Percentiles rank a stretch among this genome's conserved stretches.
phyloP scores from a whole-genome alignment of 1,140 invertebrate genomes.

The Platorchestia sp. region DNA sequence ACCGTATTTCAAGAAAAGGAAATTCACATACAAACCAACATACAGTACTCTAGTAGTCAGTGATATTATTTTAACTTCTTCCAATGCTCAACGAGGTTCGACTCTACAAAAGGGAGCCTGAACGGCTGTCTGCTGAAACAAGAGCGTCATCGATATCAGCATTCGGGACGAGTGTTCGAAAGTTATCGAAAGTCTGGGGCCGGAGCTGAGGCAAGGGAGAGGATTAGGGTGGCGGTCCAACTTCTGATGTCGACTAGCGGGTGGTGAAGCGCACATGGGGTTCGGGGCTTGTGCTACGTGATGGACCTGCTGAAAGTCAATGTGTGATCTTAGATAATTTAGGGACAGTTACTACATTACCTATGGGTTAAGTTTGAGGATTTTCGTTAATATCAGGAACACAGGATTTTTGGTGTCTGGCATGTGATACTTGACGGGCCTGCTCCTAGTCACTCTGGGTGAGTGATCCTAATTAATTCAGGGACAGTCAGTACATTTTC shows the following conservation, averaged over 20 bases:
- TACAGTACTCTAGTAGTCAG: not conserved
- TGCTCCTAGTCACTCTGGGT: too few species aligned
- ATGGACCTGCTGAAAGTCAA: not conserved
- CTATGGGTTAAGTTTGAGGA: too few species aligned
- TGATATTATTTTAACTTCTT: not conserved
- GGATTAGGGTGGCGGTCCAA: not conserved
- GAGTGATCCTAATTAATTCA: too few species aligned
- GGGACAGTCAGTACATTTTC: too few species aligned
- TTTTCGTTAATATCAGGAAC: too few species aligned
- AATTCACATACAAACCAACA: not conserved
- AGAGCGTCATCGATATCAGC: constrained; percentile 29
- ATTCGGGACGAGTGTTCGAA: not conserved
- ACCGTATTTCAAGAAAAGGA: not conserved
- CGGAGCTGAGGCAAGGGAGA: not conserved
- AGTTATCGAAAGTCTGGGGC: not conserved
- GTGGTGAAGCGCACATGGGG: not conserved
- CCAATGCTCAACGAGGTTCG: not conserved
- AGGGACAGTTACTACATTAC: too few species aligned
- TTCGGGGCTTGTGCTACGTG: not conserved
- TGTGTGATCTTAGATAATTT: too few species aligned
- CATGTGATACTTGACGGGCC: too few species aligned
- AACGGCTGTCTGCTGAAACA: not conserved
- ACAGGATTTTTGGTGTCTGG: too few species aligned
- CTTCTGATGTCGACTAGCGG: not conserved
- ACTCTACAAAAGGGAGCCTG: not conserved